Base-by-base conservation (phyloP, 2,797 vertebrate species). In the Karalla daura region DNA sequence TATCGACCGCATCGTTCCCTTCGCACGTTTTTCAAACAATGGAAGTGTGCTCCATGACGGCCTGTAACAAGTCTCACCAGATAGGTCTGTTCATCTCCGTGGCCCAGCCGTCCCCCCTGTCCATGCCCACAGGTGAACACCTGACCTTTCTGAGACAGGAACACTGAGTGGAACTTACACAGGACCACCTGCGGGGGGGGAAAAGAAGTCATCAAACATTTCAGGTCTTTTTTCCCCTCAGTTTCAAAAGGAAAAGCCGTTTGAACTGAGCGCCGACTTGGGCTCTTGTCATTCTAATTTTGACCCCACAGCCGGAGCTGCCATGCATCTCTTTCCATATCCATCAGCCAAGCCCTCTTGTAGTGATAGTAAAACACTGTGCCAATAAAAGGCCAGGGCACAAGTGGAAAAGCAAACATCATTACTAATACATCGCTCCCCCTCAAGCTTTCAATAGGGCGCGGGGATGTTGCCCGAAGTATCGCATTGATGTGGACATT, bases 61-160 rank as follows among this genome's bases (percentile, higher is more conserved):
- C 27, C 24, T 24, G 8, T 14, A 40, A 36, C 5, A 66, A 35
- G 51, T 43, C 86, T 84, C 93, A 99, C 98, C 95, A 99, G 87
- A 81, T 97, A 99, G 1, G 98, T 99, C 76, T 98, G 96, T 62
- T 99, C 97, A 87, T 99, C 98, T 76, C 97, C 97, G 51, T 99
- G 98, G 17, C 98, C 98, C 62, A 99, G 94, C 18, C 98, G 94
- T 27, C 98, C 98, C 76, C 98, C 98, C 85, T 96, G 97, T 66
- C 98, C 98, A 71, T 99, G 98, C 4, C 98, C 98, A 88, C 98
- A 99, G 1, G 98, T 99, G 67, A 96, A 99, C 45, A 99, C 94
- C 49, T 97, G 95, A 55, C 98, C 98, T 90, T 97, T 98, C 90
- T 98, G 97, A 41, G 97, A 96, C 81, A 99, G 94, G 91, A 99